Evolutionary conservation across 37 sponge, comb jelly and placozoan species (phyloP).

Genomic region (Axinella damicornis): DNA sequence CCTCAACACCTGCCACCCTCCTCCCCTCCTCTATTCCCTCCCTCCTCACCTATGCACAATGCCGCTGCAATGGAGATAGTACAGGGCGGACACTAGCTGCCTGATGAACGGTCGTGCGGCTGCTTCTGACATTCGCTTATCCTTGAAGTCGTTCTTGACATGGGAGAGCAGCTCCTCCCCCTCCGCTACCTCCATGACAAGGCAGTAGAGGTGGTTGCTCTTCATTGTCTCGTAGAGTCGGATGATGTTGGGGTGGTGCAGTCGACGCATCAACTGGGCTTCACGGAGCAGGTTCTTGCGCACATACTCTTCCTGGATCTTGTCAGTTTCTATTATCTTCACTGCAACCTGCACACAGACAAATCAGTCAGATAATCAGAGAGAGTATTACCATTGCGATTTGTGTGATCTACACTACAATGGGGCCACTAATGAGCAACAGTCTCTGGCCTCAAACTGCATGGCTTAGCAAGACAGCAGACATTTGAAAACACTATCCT

Average conservation of each 20-base stretch:
- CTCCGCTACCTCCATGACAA: conserved; percentile 95
- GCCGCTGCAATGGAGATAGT: conserved; percentile 86
- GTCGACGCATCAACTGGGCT: conserved; percentile 88
- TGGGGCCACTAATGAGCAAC: too few species aligned
- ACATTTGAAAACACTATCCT: too few species aligned
- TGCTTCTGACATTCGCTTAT: conserved; percentile 84
- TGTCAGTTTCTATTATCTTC: conserved; percentile 96
- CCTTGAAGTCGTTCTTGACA: conserved; percentile 87
- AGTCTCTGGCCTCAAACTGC: too few species aligned
- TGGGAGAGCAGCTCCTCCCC: conserved; percentile 93
- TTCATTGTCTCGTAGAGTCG: conserved; percentile 99
- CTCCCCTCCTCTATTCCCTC: too few species aligned
- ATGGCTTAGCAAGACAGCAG: too few species aligned
- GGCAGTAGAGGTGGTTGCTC: conserved; percentile 91
- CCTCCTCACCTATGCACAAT: conserved; percentile 91
- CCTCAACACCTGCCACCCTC: too few species aligned
- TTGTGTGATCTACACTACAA: too few species aligned
- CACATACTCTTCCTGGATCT: conserved; percentile 97
- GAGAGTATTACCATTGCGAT: too few species aligned
- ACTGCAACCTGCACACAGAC: conserved; percentile 86
- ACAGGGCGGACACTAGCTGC: conserved; percentile 93
- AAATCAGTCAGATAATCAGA: too few species aligned
- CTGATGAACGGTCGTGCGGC: conserved; percentile 85
- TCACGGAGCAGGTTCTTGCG: conserved; percentile 94
- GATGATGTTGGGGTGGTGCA: conserved; percentile 97